phyloP scores from a whole-genome alignment of 1,140 invertebrate species.

The Drosophila arizonae region DNA sequence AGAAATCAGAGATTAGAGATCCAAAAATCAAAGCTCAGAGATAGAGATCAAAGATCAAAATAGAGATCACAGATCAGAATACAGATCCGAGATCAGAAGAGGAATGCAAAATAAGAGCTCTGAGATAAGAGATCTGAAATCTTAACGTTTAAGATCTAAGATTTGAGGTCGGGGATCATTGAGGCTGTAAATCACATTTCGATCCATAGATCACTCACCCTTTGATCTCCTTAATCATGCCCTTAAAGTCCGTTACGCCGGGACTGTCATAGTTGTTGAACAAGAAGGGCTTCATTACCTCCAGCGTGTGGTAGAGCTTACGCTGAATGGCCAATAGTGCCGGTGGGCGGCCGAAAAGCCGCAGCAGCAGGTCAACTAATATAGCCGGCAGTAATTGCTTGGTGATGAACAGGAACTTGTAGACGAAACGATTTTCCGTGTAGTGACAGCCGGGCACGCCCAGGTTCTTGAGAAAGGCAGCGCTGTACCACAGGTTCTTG shows the following conservation, averaged over 20 bases:
- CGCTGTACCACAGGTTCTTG: conserved; percentile 34
- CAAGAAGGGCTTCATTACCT: conserved; percentile 77
- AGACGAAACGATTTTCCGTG: conserved; percentile 56
- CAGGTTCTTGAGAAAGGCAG: conserved; percentile 61
- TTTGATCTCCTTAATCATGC: conserved; percentile 7
- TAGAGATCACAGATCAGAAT: background rate
- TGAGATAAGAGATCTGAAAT: background rate
- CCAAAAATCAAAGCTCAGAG: background rate
- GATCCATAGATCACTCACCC: conserved; percentile 14
- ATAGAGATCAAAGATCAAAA: background rate
- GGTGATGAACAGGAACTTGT: conserved; percentile 61
- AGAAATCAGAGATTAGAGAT: background rate
- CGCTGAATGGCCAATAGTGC: conserved; percentile 55
- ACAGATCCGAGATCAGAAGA: background rate
- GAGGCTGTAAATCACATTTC: background rate
- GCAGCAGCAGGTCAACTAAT: conserved; percentile 48
- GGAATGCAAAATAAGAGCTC: background rate
- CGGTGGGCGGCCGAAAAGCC: conserved; percentile 46
- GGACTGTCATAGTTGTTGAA: conserved; percentile 69
- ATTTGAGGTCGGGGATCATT: background rate
- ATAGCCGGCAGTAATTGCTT: conserved; percentile 66
- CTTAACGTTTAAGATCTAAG: background rate
- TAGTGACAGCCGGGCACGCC: conserved; percentile 54
- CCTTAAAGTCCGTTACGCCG: conserved; percentile 41
- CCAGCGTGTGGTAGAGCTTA: conserved; percentile 61